Percentiles rank a stretch among this genome's conserved stretches.
Conservation (phyloP, 2,797 vertebrate genomes). For the Ctenopoma kingsleyae region DNA sequence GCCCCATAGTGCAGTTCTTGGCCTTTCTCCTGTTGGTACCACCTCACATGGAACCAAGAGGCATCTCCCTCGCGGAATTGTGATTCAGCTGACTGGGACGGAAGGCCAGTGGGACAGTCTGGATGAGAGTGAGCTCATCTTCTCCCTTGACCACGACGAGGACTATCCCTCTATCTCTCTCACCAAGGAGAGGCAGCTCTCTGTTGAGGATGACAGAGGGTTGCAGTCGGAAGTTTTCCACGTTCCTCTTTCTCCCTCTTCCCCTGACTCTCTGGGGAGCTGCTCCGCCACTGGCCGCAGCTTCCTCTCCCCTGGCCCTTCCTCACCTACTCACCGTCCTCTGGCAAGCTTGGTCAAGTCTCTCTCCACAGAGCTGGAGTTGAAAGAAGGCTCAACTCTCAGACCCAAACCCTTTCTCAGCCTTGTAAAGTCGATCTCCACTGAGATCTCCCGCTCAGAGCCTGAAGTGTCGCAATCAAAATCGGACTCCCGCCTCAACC, state of each 20-base stretch:
- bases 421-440: constrained; percentile 91
- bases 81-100: constrained; percentile 84
- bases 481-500: constrained; percentile 88
- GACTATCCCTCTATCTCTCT: constrained; percentile 64
- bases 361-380: constrained; percentile 86
- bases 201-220: constrained; percentile 60
- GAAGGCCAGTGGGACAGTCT: constrained; percentile 81
- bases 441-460: constrained; percentile 86
- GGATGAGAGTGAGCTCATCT: constrained; percentile 81
- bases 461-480: constrained; percentile 88
- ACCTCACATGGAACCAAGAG: constrained; percentile 47
- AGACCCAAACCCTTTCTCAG: constrained; percentile 84
- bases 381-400: constrained; percentile 79
- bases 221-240: constrained; percentile 69
- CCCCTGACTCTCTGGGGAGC: constrained; percentile 76
- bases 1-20: constrained; percentile 11
- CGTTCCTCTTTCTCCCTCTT: constrained; percentile 78
- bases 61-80: constrained; percentile 76
- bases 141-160: constrained; percentile 76
- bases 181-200: constrained; percentile 60
- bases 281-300: constrained; percentile 57
- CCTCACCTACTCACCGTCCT: constrained; percentile 80
- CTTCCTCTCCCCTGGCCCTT: constrained; percentile 70
- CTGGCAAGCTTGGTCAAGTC: constrained; percentile 87
- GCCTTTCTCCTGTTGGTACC: constrained; percentile 31